Conservation (phyloP, 2,888 invertebrate genomes). For the Aleiodes leptofemur region DNA sequence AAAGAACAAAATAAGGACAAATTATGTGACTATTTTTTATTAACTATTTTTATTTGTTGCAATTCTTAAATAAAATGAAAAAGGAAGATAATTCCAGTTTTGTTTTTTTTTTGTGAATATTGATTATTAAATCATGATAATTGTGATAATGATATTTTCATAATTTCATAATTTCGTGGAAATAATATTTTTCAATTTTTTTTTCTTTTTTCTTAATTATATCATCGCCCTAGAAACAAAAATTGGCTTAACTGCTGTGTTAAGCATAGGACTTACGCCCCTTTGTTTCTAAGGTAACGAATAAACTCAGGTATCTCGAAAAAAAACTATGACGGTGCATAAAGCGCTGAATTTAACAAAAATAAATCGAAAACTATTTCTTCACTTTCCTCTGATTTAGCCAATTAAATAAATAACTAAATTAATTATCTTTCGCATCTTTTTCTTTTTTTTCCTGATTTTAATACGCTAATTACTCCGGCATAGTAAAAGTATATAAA, state of each 20-base stretch:
- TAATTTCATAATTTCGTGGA: background rate
- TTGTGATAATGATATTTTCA: background rate
- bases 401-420: constrained; percentile 18
- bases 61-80: constrained; percentile 4
- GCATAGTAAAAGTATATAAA: constrained; percentile 1
- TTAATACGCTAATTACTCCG: constrained; percentile 8
- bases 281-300: no score
- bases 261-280: no score
- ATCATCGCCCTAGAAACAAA: no score
- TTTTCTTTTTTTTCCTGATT: background rate
- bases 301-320: constrained; percentile 54
- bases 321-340: constrained; percentile 47
- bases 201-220: constrained; percentile 19
- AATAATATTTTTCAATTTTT: constrained; percentile 4
- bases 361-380: constrained; percentile 14
- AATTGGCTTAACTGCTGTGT: no score
- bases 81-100: constrained; percentile 26
- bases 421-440: background rate
- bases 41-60: constrained; percentile 39
- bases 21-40: constrained; percentile 49
- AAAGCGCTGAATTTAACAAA: background rate
- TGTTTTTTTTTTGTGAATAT: background rate
- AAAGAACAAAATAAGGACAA: constrained; percentile 44
- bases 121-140: no score
- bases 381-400: constrained; percentile 1